Evolutionary conservation across 37 sponge, comb jelly and placozoan genomes (phyloP).

Genomic region (Chondrilla cf. caribensis): DNA sequence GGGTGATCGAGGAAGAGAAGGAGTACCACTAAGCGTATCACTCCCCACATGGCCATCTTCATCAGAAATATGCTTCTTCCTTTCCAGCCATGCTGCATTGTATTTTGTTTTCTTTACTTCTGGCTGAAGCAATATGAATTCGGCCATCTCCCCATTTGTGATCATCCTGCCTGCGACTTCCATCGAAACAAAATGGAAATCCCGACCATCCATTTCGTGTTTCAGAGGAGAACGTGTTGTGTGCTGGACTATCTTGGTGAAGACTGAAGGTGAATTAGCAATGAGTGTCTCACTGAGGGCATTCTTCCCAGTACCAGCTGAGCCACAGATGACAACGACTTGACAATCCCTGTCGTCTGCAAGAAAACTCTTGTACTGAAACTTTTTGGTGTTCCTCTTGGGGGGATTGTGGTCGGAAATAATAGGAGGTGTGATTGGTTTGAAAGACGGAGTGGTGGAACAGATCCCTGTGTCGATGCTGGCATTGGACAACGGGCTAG

Average conservation of each 20-base stretch:
- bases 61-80: background rate
- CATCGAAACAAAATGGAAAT: constrained; percentile 64
- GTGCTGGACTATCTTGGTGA: constrained; percentile 52
- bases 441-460: background rate
- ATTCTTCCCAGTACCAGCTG: constrained; percentile 32
- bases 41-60: background rate
- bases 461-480: too few relatives aligned
- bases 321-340: constrained; percentile 59
- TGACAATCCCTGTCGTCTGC: constrained; percentile 5
- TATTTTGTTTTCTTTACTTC: background rate
- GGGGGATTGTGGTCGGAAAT: background rate
- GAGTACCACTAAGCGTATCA: background rate
- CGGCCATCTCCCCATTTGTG: constrained; percentile 45
- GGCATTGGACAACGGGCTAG: too few relatives aligned
- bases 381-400: background rate
- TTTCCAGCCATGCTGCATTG: background rate
- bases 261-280: constrained; percentile 46
- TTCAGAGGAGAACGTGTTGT: constrained; percentile 58
- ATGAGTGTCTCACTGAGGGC: constrained; percentile 51
- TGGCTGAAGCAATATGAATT: constrained; percentile 29
- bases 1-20: background rate
- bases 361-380: background rate
- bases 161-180: constrained; percentile 34
- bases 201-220: constrained; percentile 59
- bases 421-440: constrained; percentile 1